Base-by-base conservation (phyloP, 2,888 invertebrate species). In the Lasioglossum figueresi region DNA sequence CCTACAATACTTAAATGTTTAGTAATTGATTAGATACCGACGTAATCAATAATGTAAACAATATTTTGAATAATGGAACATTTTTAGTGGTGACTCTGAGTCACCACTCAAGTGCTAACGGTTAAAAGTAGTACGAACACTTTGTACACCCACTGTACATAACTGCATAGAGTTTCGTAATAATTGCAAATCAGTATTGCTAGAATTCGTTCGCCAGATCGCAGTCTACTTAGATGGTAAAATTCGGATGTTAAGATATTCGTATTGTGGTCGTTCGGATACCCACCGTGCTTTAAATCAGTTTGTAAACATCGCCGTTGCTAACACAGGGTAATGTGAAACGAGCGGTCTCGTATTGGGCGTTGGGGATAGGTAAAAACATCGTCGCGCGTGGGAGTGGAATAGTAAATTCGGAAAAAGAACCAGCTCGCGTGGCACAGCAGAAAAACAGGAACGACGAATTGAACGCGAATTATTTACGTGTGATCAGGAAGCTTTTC, bases 301-400 rank as follows among this genome's bases (percentile, higher is more conserved):
- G 31, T 43, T 37, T 19, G 14, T 19, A 27, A 70, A 40, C 40
- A 10, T 14, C 63, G 31, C 19, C 12, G 43, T 23, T 76, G 31
- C n/a, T 16, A 6, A 66, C 71, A 56, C 27, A 63, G 34, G 14
- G 68, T 34, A 27, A 68, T 16, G 59, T 10, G 63, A 80, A 72
- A 43, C 63, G 48, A 14, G 16, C 45, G 4, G 34, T 68, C 70
- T 77, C 75, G 31, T 12, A 63, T 63, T 52, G 34, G 19, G 19
- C 31, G 31, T 31, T 16, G 14, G 31, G 71, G 75, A 74, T 87
- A 52, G 45, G 76, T 68, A 40, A 72, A 80, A 80, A 87, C 82
- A 76, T 56, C 59, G 27, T 34, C 43, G 27, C 23, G 79, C 79
- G 81, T 86, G 63, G 76, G 73, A 76, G 88, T 76, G 72, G 12